Evolutionary conservation across 2,113 vertebrate species (phyloP).

Genomic region (Rhinolophus ferrumequinum): DNA sequence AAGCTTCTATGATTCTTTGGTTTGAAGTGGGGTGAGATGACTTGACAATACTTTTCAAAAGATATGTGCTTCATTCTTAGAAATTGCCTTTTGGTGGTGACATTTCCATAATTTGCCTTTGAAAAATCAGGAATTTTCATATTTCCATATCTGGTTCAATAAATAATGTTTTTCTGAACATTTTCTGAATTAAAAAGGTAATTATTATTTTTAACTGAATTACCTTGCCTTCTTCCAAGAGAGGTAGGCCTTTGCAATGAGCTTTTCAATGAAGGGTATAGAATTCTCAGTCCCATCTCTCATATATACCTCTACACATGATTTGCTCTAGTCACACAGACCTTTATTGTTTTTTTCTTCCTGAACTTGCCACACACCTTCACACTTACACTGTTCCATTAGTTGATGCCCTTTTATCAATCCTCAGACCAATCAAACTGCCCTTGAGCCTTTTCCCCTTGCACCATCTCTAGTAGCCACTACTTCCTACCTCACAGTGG

Average conservation of each 20-base stretch:
- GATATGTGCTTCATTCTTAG: neutral
- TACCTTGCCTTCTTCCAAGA: neutral
- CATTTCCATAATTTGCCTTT: neutral
- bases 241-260: neutral
- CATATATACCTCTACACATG: neutral
- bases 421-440: neutral
- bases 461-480: neutral
- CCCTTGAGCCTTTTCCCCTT: neutral
- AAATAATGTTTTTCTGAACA: neutral
- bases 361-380: neutral
- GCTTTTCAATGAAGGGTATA: neutral
- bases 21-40: neutral
- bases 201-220: neutral
- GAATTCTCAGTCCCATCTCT: neutral
- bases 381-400: neutral
- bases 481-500: neutral
- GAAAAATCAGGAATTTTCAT: neutral
- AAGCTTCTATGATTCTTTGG: neutral
- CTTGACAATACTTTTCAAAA: neutral
- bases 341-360: neutral
- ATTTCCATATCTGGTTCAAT: neutral
- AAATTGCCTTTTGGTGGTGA: neutral
- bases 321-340: neutral
- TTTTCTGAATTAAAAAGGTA: conserved; percentile 15
- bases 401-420: neutral